These are phyloP conservation scores for Alloscopus bannaensis DNA, from an alignment of 2,888 invertebrate species.

Conservation along the genomic window DNA sequence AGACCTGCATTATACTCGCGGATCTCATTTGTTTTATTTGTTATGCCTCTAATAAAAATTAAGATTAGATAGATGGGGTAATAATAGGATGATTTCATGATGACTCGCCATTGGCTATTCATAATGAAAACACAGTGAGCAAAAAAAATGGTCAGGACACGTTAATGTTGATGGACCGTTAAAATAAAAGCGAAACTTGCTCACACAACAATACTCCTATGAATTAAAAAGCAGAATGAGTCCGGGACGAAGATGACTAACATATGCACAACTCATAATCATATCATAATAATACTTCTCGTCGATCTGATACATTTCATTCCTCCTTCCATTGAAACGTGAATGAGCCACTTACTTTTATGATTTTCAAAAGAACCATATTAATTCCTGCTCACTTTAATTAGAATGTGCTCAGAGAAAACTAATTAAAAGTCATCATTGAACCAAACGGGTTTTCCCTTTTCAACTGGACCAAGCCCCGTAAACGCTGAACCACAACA, in stretches of 20 bases:
- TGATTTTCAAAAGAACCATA: slow-evolving; percentile 36
- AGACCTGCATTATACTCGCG: too few species aligned
- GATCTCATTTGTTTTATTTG: slow-evolving; percentile 21
- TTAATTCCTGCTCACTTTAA: slow-evolving; percentile 49
- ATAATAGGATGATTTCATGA: too few species aligned
- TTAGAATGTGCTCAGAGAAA: slow-evolving; percentile 42
- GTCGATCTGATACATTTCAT: too few species aligned
- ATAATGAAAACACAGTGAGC: neutral
- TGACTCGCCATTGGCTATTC: slow-evolving; percentile 3
- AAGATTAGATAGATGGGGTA: too few species aligned
- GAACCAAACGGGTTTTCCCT: slow-evolving; percentile 38
- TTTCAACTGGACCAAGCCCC: too few species aligned
- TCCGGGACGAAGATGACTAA: neutral
- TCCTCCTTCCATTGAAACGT: neutral
- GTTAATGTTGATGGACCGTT: neutral
- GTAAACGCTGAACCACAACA: too few species aligned
- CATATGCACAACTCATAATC: neutral
- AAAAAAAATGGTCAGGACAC: slow-evolving; percentile 11
- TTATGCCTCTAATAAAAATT: slow-evolving; percentile 50
- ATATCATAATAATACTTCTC: neutral
- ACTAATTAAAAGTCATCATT: slow-evolving; percentile 60
- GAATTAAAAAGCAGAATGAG: too few species aligned
- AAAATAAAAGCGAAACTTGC: neutral
- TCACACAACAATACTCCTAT: too few species aligned
- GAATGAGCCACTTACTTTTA: slow-evolving; percentile 36